Percentiles rank a stretch among this genome's conserved stretches.
Conservation (phyloP, 2,888 invertebrate species). For the Pheosia tremula region DNA sequence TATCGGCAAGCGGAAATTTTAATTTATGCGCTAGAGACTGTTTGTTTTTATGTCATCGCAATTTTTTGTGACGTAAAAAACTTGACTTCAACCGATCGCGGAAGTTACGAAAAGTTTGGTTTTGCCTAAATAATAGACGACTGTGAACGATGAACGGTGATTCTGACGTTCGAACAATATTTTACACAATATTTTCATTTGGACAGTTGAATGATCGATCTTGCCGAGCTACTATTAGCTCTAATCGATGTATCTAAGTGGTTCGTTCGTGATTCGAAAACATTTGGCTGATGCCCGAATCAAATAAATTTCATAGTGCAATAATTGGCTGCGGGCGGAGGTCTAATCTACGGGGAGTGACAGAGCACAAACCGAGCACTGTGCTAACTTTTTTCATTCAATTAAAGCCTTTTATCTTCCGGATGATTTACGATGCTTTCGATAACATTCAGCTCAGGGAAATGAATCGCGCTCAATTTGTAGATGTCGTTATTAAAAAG, state of each 20-base stretch:
- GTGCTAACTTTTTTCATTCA: conserved; percentile 73
- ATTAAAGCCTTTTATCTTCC: conserved; percentile 74
- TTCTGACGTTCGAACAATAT: conserved; percentile 31
- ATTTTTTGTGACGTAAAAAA: conserved; percentile 71
- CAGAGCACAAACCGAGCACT: conserved; percentile 66
- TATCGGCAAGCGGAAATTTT: conserved; percentile 80
- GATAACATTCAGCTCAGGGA: conserved; percentile 49
- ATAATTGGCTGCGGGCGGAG: conserved; percentile 72
- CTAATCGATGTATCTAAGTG: conserved; percentile 29
- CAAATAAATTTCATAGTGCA: conserved; percentile 69
- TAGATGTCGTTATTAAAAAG: conserved; percentile 40
- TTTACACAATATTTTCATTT: conserved; percentile 24
- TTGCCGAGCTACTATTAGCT: conserved; percentile 12
- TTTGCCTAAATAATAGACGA: conserved; percentile 49
- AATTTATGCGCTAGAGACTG: conserved; percentile 80
- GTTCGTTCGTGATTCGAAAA: conserved; percentile 42
- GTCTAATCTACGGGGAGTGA: conserved; percentile 76
- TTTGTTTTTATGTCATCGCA: conserved; percentile 76
- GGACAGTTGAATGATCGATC: conserved; percentile 14
- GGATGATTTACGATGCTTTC: conserved; percentile 67
- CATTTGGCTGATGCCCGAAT: conserved; percentile 63
- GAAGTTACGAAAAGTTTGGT: conserved; percentile 66
- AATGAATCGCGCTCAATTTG: conserved; percentile 48
- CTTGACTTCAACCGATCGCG: conserved; percentile 59
- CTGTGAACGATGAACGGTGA: conserved; percentile 45